phyloP scores from a whole-genome alignment of 2,888 invertebrate species.

The Drosophila colorata region DNA sequence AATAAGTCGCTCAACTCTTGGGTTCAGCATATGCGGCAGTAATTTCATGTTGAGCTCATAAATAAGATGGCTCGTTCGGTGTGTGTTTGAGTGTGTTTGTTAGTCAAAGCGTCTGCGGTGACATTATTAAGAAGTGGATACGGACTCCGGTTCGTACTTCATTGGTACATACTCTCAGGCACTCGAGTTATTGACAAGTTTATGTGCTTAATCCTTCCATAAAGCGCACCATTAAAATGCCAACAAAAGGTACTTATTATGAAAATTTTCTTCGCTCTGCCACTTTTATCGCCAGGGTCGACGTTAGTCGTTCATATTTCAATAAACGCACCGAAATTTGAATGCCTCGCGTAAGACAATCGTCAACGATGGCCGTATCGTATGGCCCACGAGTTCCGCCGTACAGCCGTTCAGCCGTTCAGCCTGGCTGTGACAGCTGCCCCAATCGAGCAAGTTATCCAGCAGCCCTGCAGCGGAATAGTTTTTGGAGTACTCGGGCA shows the following conservation, averaged over 20 bases:
- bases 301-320: constrained; percentile 71
- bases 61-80: constrained; percentile 66
- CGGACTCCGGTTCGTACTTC: constrained; percentile 16
- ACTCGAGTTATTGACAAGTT: constrained; percentile 83
- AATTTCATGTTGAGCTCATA: constrained; percentile 73
- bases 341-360: constrained; percentile 71
- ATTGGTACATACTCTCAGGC: constrained; percentile 58
- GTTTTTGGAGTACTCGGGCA: constrained; percentile 71
- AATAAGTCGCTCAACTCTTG: constrained; percentile 67
- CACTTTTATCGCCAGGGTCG: constrained; percentile 68
- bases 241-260: constrained; percentile 82
- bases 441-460: constrained; percentile 19
- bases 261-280: constrained; percentile 71
- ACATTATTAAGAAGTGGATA: constrained; percentile 73
- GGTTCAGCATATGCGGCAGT: constrained; percentile 66
- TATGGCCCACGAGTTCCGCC: constrained; percentile 54
- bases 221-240: constrained; percentile 82
- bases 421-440: constrained; percentile 26
- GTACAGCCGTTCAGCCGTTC: constrained; percentile 20
- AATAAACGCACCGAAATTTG: constrained; percentile 79
- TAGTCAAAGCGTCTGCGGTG: constrained; percentile 73
- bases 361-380: constrained; percentile 72
- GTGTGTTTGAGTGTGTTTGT: constrained; percentile 53
- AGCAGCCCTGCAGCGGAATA: constrained; percentile 9
- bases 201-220: constrained; percentile 84